phyloP scores from a whole-genome alignment of 1,140 invertebrate species.

The Aphis craccivora region DNA sequence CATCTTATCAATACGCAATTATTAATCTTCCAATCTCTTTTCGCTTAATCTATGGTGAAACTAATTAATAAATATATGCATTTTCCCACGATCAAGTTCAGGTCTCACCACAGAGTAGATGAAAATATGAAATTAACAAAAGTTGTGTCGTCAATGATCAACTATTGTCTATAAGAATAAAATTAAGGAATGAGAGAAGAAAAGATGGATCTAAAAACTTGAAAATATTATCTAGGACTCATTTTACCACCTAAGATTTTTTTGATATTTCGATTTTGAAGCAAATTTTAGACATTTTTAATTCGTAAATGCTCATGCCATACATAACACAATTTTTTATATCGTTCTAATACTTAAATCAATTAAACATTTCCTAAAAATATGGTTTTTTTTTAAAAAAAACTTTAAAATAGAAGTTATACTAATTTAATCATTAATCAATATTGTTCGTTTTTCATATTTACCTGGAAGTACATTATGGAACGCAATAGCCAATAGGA shows the following conservation, averaged over 20 bases:
- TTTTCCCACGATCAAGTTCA: neutral
- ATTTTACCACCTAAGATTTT: neutral
- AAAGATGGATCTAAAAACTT: neutral
- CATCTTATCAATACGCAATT: conserved; percentile 16
- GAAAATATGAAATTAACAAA: neutral
- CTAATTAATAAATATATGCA: neutral
- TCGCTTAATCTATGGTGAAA: neutral
- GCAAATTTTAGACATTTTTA: neutral
- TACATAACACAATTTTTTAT: neutral
- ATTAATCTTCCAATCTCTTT: neutral
- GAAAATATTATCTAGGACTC: neutral
- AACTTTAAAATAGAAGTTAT: neutral
- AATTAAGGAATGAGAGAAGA: neutral
- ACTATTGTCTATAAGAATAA: neutral
- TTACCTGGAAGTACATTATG: neutral
- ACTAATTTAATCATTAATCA: neutral
- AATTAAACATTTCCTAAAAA: neutral
- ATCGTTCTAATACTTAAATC: neutral
- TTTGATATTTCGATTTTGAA: neutral
- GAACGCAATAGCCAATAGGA: neutral
- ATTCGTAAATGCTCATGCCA: neutral
- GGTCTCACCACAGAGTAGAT: neutral
- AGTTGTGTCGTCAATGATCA: neutral
- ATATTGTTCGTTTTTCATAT: neutral
- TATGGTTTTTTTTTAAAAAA: neutral